Evolutionary conservation across 2,113 vertebrate genomes (phyloP).

Genomic region (Labeo rohita): DNA sequence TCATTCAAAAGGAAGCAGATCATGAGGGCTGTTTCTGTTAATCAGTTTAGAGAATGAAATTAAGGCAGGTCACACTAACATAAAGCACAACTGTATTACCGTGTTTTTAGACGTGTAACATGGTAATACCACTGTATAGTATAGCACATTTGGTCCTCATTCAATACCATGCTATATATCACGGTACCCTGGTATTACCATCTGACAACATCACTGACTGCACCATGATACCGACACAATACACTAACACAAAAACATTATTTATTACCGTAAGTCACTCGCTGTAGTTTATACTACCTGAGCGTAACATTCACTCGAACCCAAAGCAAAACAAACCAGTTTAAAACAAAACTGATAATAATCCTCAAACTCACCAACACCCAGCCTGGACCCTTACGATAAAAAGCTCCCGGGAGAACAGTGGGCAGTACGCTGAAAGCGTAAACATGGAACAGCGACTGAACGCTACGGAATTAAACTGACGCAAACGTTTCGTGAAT

Average conservation of each 20-base stretch:
- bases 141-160: not conserved
- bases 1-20: not conserved
- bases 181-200: not conserved
- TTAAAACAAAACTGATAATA: constrained; percentile 1
- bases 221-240: not conserved
- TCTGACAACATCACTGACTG: not conserved
- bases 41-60: not conserved
- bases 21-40: not conserved
- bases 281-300: not conserved
- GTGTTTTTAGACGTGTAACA: not conserved
- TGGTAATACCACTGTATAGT: not conserved
- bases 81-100: not conserved
- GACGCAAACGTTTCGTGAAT: constrained; percentile 36
- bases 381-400: not conserved
- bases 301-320: not conserved
- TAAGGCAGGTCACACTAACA: not conserved
- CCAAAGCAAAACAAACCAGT: not conserved
- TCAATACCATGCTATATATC: not conserved
- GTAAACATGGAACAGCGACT: not conserved
- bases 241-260: not conserved
- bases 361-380: constrained; percentile 31
- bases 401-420: constrained; percentile 27
- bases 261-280: not conserved
- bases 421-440: not conserved
- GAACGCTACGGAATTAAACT: not conserved